phyloP scores from a whole-genome alignment of 1,140 invertebrate species.

The Bombus consobrinus region DNA sequence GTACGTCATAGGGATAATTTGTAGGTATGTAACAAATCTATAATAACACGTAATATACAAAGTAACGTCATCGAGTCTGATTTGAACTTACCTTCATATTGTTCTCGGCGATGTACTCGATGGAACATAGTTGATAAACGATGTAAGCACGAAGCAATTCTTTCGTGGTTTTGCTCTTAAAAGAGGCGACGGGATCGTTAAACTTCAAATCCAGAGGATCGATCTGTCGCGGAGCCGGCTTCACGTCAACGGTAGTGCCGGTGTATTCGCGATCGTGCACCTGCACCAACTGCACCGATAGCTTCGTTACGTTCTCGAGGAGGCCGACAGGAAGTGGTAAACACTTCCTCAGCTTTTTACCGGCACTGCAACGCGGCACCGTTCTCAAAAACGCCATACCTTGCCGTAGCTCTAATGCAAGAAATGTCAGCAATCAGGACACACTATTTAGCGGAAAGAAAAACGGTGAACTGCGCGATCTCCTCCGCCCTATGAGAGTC shows the following conservation, averaged over 20 bases:
- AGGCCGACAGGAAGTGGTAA: slow-evolving; percentile 56
- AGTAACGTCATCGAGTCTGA: not conserved
- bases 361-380: slow-evolving; percentile 71
- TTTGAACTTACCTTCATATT: slow-evolving; percentile 92
- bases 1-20: not conserved
- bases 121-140: slow-evolving; percentile 96
- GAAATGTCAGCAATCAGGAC: slow-evolving; percentile 49
- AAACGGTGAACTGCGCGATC: not conserved
- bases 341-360: slow-evolving; percentile 70
- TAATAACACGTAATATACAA: not conserved
- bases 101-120: slow-evolving; percentile 95
- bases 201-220: slow-evolving; percentile 95
- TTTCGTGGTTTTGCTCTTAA: slow-evolving; percentile 97
- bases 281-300: slow-evolving; percentile 71
- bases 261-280: slow-evolving; percentile 69
- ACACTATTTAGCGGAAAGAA: slow-evolving; percentile 16
- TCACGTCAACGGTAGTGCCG: slow-evolving; percentile 57
- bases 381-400: slow-evolving; percentile 78
- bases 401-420: slow-evolving; percentile 35
- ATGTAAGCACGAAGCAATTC: slow-evolving; percentile 96
- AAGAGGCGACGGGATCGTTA: slow-evolving; percentile 90
- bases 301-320: slow-evolving; percentile 58
- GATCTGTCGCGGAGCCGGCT: slow-evolving; percentile 80
- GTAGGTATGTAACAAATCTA: not conserved
- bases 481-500: not conserved